A percentile compares a stretch with the other conserved stretches of the same genome.
Evolutionary conservation across 2,797 vertebrate species (phyloP).

Genomic region (Pseudopleuronectes americanus): DNA sequence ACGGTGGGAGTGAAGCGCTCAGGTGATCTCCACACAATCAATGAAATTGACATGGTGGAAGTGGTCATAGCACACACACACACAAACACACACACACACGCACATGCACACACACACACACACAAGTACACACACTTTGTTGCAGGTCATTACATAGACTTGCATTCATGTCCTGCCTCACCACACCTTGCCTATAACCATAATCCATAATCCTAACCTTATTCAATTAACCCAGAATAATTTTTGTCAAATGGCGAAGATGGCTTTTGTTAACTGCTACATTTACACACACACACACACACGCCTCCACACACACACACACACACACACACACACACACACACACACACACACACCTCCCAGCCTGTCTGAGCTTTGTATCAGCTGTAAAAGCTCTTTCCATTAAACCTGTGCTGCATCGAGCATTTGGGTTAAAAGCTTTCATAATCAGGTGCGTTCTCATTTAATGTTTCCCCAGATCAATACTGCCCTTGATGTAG

Average conservation of each 20-base stretch:
- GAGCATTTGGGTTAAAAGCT: conserved; percentile 83
- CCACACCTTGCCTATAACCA: neutral
- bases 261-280: neutral
- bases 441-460: conserved; percentile 77
- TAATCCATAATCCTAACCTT: neutral
- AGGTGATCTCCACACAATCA: conserved; percentile 69
- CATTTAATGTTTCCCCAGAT: conserved; percentile 64
- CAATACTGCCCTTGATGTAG: conserved; percentile 66
- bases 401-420: conserved; percentile 72
- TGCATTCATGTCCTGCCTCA: neutral
- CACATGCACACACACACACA: conserved; percentile 7
- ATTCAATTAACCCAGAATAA: neutral
- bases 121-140: conserved; percentile 4
- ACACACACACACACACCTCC: neutral
- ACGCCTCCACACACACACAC: conserved; percentile 1
- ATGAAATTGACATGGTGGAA: conserved; percentile 56
- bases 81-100: conserved; percentile 7
- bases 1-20: conserved; percentile 50
- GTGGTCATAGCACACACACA: too few relatives aligned
- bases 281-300: conserved; percentile 10
- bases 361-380: conserved; percentile 45
- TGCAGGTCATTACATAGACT: neutral
- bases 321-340: conserved; percentile 9
- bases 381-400: conserved; percentile 66
- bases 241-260: neutral